Base-by-base conservation (phyloP, 2,113 vertebrate genomes). In the Petrocephalus microphthalmus region DNA sequence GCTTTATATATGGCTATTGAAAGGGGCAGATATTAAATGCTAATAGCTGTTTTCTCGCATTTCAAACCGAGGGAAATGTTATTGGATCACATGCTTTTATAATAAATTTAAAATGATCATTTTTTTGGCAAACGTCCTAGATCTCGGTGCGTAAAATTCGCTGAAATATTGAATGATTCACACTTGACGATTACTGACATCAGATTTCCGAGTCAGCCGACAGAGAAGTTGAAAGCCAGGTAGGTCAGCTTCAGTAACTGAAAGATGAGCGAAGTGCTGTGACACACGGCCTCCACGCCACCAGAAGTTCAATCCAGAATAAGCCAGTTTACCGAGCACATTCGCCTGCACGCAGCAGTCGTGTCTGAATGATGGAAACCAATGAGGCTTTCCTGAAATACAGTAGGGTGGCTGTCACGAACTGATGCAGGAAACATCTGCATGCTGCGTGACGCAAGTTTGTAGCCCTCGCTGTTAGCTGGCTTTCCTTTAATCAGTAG, bases 361-460 rank as follows among this genome's bases (percentile, higher is more conserved):
- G 19, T 22, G 52, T 33, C 25, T 29, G 52, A 85, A 22, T 85
- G 84, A 37, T 85, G 47, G 37, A 29, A 51, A 42, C 25, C 51
- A 33, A 54, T 10, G 84, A 51, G 84, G 45, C n/a, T 87, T 71
- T 29, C 86, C 60, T 49, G 13, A 52, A n/a, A 67, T 57, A 45
- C 85, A 47, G 85, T 33, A 20, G 17, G 29, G 25, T 15, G 47
- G 33, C 60, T 87, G 57, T 57, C 53, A 56, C 54, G 20, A 49
- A 87, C 45, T 51, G 42, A 87, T 71, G 60, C 60, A 87, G 86
- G 86, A 87, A 87, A 87, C 86, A 53, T 53, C 86, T 87, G 86
- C 49, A 74, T 42, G 60, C 17, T 49, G 85, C 25, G 29, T 87
- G 85, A 86, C 37, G 33, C 56, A 87, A 33, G 11, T 53, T 49